Conservation (phyloP, 2,888 invertebrate species). For the Penaeus monodon region DNA sequence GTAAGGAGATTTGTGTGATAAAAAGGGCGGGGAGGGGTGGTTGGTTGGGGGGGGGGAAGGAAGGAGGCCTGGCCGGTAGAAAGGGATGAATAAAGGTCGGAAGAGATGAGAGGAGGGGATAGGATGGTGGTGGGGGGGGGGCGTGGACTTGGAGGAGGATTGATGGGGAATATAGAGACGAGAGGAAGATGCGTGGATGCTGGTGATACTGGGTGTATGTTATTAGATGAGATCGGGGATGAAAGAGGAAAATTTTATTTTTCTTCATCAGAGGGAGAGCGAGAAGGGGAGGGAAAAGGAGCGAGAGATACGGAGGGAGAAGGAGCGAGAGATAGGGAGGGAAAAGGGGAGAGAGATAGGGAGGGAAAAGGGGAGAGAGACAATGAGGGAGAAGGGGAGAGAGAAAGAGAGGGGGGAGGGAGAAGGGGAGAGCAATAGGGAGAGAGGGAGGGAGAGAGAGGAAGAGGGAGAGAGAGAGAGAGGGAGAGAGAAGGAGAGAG, state of each 20-base stretch:
- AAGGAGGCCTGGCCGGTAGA: too few relatives aligned
- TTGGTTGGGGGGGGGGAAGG: too few relatives aligned
- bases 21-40: too few relatives aligned
- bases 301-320: neutral
- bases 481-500: slow-evolving; percentile 11
- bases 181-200: neutral
- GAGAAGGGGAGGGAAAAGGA: neutral
- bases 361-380: neutral
- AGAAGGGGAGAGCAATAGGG: slow-evolving; percentile 4
- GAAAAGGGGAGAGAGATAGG: neutral
- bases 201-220: neutral
- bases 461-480: slow-evolving; percentile 4
- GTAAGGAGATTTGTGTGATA: too few relatives aligned
- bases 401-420: neutral
- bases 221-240: neutral
- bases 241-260: neutral
- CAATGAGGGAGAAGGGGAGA: neutral
- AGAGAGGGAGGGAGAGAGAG: slow-evolving; percentile 16
- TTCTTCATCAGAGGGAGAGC: neutral
- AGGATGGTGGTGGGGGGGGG: neutral
- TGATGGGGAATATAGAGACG: neutral
- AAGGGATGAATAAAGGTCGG: too few relatives aligned
- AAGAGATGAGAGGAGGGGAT: too few relatives aligned
- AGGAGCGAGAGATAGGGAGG: neutral
- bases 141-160: neutral